Evolutionary conservation across 2,888 invertebrate genomes (phyloP), one percentile per base, ranked within the genome.

Genomic region (Campopleginae sp.): DNA sequence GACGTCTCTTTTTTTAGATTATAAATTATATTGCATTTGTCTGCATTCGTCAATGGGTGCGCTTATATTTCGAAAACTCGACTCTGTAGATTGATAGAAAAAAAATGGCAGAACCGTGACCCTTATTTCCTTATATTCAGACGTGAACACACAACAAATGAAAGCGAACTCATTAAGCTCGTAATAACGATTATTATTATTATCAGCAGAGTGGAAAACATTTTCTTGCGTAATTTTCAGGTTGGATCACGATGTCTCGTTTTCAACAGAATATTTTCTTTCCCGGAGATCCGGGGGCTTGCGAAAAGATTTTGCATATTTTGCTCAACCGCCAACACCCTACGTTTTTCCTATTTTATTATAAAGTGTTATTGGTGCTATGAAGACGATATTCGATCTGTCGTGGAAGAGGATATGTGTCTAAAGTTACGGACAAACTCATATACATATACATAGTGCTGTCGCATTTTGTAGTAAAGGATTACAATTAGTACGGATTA

Each of bases 401-500:
- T 72, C 19, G 19, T 38, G 12, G 12, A 19, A 54, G 19, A 54
- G 51, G 38, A 72, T n/a, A 31, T 63, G 51, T 51, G 54, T 38
- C 1, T 51, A 54, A 27, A 72, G n/a, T n/a, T 51, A 38, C 38
- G 19, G 38, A 12, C 12, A 17, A n/a, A 58, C 17, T 17, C 17
- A 68, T 8, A 19, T 14, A 12, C 42, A 31, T 12, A 33, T 7
- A 51, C 27, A 10, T 54, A 54, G 2, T 14, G 14, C 27, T 10
- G 10, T 33, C 14, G 33, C 6, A 17, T 38, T 38, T 38, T 38
- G 38, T 0, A 61, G 31, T 14, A 33, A 33, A 8, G 46, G n/a
- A 63, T 76, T 65, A 31, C 44, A 46, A 75, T 75, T 76, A 76
- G 76, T 76, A 76, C 48, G 51, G 54, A 44, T 77, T 70, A 33